Percentiles rank a stretch among this genome's conserved stretches.
Evolutionary conservation across 1,140 invertebrate genomes (phyloP).

Genomic region (Drosophila parabipectinata): DNA sequence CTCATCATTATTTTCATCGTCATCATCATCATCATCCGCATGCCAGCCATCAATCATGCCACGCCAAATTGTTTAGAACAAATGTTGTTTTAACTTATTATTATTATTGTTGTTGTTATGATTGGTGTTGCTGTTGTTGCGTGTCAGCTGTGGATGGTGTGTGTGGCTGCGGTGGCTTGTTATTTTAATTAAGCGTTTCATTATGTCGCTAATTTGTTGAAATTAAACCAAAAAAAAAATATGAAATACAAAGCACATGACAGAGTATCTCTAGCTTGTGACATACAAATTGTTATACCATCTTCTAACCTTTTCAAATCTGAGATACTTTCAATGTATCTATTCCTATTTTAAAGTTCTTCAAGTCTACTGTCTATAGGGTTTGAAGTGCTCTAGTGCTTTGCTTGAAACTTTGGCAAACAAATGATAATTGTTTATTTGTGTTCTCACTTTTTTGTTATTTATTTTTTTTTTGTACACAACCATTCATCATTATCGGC

Average conservation of each 20-base stretch:
- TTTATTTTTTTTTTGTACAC: conserved; percentile 3
- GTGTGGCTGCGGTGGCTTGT: conserved; percentile 58
- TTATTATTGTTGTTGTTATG: conserved; percentile 45
- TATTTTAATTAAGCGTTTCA: conserved; percentile 80
- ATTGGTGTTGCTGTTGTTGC: conserved; percentile 51
- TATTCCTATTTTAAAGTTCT: no score
- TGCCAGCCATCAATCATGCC: conserved; percentile 65
- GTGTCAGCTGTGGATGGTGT: conserved; percentile 58
- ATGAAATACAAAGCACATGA: conserved; percentile 21
- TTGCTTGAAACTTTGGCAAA: conserved; percentile 16
- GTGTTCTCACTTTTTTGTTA: conserved; percentile 18
- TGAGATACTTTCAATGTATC: no score
- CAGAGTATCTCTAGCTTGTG: conserved; percentile 17
- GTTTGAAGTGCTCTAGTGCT: no score
- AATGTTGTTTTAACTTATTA: conserved; percentile 53
- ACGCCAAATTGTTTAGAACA: conserved; percentile 60
- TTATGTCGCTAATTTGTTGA: conserved; percentile 75
- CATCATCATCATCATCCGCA: conserved; percentile 8
- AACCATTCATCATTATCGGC: conserved; percentile 36
- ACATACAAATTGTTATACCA: conserved; percentile 19
- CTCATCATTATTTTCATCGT: conserved; percentile 39
- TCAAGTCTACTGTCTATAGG: no score
- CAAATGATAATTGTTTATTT: conserved; percentile 52
- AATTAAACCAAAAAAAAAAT: conserved; percentile 36
- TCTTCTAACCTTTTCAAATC: background rate